Percentiles rank a stretch among this genome's conserved stretches.
Evolutionary conservation across 2,888 invertebrate genomes (phyloP).

Genomic region (Sipha maydis): DNA sequence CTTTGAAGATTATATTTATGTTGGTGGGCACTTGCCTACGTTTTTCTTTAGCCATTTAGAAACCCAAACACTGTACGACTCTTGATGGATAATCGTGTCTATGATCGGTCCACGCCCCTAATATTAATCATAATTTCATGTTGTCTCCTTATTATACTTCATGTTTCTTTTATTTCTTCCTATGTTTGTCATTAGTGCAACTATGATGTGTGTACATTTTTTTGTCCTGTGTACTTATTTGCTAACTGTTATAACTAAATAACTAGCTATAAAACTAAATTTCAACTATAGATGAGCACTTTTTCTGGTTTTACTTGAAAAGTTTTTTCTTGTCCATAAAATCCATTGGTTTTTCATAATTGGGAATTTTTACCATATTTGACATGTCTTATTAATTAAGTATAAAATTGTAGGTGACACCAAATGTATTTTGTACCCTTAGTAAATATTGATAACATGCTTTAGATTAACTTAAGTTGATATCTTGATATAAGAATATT

Average conservation of each 20-base stretch:
- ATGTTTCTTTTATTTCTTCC: not conserved
- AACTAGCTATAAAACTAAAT: too few species aligned
- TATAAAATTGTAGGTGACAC: not conserved
- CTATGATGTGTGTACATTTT: not conserved
- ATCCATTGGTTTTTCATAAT: not conserved
- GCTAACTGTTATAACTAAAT: too few species aligned
- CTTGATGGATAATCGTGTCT: not conserved
- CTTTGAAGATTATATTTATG: too few species aligned
- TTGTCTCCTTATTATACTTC: not conserved
- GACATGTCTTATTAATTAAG: not conserved
- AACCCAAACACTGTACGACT: not conserved
- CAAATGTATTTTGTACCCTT: not conserved
- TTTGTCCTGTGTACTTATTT: not conserved
- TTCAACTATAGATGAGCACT: too few species aligned
- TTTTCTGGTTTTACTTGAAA: too few species aligned
- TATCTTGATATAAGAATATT: too few species aligned
- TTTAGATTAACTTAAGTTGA: too few species aligned
- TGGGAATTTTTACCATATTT: not conserved
- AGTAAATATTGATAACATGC: not conserved
- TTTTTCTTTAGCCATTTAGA: too few species aligned
- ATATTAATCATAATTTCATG: not conserved
- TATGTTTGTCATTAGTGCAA: not conserved
- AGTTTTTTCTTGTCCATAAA: too few species aligned
- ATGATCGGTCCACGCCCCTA: constrained; percentile 32
- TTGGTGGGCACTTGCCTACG: too few species aligned